Conservation (phyloP, 2,888 invertebrate genomes). For the Synergus umbraculus region DNA sequence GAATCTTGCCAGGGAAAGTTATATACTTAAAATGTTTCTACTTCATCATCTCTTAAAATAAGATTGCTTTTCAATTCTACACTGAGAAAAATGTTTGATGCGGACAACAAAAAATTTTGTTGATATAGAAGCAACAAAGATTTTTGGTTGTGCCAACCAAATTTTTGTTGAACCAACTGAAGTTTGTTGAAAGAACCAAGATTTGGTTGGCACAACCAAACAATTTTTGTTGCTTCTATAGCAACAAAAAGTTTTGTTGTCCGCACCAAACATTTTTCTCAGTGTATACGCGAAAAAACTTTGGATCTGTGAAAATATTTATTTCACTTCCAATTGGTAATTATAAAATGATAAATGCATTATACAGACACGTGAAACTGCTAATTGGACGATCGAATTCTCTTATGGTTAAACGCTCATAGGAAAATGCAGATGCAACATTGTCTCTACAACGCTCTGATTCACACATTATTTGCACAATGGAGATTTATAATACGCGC, state of each 20-base stretch:
- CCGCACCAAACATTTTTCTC: too few species aligned
- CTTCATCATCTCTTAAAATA: background rate
- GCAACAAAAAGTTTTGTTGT: too few species aligned
- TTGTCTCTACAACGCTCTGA: constrained; percentile 41
- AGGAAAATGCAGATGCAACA: constrained; percentile 8
- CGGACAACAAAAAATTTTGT: too few species aligned
- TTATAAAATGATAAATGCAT: background rate
- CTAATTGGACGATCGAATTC: background rate
- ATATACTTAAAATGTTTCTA: background rate
- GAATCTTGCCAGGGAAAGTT: background rate
- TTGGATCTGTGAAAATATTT: background rate
- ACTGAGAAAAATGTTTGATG: too few species aligned
- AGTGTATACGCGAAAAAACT: background rate
- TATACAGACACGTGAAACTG: background rate
- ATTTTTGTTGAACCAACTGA: too few species aligned
- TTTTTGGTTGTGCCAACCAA: too few species aligned
- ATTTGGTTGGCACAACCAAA: too few species aligned
- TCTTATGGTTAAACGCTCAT: constrained; percentile 3
- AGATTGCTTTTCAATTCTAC: background rate
- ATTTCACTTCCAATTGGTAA: too few species aligned
- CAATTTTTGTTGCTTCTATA: too few species aligned
- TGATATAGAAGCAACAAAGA: too few species aligned
- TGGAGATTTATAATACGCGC: constrained; percentile 72
- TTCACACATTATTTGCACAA: constrained; percentile 67
- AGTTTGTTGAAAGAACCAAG: too few species aligned